These are phyloP conservation scores for Hesperophylax magnus DNA, from an alignment of 1,140 invertebrate genomes.

Conservation along the genomic window DNA sequence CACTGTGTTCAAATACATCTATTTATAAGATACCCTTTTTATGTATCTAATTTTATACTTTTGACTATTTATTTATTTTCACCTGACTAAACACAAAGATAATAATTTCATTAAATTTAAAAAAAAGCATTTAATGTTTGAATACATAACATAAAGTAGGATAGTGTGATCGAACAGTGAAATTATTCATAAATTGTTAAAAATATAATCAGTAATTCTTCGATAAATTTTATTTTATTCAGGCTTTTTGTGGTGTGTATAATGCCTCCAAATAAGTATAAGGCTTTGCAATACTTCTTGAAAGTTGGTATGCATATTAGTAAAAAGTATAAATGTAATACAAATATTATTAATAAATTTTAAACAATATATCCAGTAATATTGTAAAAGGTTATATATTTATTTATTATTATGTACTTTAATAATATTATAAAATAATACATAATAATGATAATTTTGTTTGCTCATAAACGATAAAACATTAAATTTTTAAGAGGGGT, in stretches of 20 bases:
- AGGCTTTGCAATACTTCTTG: conserved; percentile 32
- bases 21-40: background rate
- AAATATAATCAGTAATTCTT: conserved; percentile 10
- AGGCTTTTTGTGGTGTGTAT: conserved; percentile 25
- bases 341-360: background rate
- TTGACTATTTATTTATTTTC: background rate
- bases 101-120: background rate
- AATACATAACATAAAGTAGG: background rate
- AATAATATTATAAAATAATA: background rate
- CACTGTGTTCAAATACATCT: background rate
- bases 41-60: background rate
- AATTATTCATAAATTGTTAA: conserved; percentile 9
- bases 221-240: conserved; percentile 1
- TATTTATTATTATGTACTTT: background rate
- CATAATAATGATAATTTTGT: background rate
- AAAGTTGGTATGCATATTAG: background rate
- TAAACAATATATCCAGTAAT: background rate
- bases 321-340: no score
- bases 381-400: background rate
- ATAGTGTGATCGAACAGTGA: conserved; percentile 16
- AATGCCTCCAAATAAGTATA: conserved; percentile 11
- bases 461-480: conserved; percentile 9
- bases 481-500: background rate
- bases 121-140: background rate
- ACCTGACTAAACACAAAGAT: background rate